Percentiles rank a stretch among this genome's conserved stretches.
These are phyloP conservation scores for Dexiosoma caninum DNA, from an alignment of 2,888 invertebrate species.

Conservation along the genomic window DNA sequence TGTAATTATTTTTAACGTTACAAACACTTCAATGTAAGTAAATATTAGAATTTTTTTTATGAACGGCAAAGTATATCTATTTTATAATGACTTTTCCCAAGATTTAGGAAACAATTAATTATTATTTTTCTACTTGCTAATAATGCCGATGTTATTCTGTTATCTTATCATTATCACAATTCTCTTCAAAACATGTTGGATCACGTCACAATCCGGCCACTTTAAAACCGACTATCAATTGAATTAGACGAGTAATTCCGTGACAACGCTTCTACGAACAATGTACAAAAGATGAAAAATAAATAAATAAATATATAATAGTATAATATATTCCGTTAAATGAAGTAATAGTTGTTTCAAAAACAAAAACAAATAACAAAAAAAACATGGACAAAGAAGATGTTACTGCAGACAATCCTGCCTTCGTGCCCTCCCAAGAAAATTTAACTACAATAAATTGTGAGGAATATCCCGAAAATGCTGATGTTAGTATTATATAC, in stretches of 20 bases:
- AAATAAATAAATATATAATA: neutral
- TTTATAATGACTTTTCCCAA: too few relatives aligned
- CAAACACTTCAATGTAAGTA: too few relatives aligned
- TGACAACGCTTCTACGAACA: neutral
- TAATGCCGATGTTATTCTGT: too few relatives aligned
- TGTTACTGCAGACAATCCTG: constrained; percentile 22
- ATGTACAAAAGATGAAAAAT: constrained; percentile 1
- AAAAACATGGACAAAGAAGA: constrained; percentile 22
- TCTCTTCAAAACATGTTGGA: too few relatives aligned
- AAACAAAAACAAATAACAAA: too few relatives aligned
- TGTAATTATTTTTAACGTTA: too few relatives aligned
- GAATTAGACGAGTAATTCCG: neutral
- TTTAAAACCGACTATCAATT: constrained; percentile 14
- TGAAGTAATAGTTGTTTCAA: neutral
- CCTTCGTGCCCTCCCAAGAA: constrained; percentile 2
- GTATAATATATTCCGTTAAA: neutral
- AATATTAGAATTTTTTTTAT: too few relatives aligned
- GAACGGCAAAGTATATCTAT: too few relatives aligned
- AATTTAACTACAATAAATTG: constrained; percentile 14
- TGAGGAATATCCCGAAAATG: constrained; percentile 16
- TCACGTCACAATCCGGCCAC: constrained; percentile 7
- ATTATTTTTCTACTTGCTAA: too few relatives aligned
- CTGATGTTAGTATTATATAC: constrained; percentile 28
- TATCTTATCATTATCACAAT: too few relatives aligned
- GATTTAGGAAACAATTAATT: too few relatives aligned